Evolutionary conservation across 2,888 invertebrate genomes (phyloP), one percentile per base, ranked within the genome.

Genomic region (Tinea pellionella): DNA sequence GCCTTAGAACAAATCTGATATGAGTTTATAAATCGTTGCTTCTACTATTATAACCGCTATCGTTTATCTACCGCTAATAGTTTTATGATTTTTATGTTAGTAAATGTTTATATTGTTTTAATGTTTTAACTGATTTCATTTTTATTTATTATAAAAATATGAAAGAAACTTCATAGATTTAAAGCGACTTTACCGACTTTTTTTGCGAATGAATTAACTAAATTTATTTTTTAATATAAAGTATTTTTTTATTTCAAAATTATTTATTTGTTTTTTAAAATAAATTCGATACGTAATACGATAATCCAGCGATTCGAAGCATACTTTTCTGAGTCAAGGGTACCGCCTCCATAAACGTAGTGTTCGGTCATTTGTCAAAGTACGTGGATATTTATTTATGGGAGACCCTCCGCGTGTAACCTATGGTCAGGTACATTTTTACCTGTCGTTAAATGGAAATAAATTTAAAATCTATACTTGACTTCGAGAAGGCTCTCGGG

Each of bases 321-420:
- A 24, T 24, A 24, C 24, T 24, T 47, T 4, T 47, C 15, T 37
- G 47, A 2, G 15, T 47, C 47, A 53, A 32, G 57, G 15, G 29
- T 29, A 32, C 57, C 57, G 57, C 57, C 32, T 57, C 57, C 72
- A 78, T 80, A 80, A 79, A 80, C 68, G 72, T 68, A 74, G 76
- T 80, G 83, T 80, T 77, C 74, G 68, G 78, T 84, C 85, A 87
- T 87, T 87, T 86, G 86, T 86, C 85, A 84, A 77, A 72, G 71
- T 66, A 71, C 68, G 74, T 78, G 74, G 79, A 80, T 83, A 81
- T 79, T 85, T 82, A 86, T 85, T 84, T 87, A 86, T 85, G 75
- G 69, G 72, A 65, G 85, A 83, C 86, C 85, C 80, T 75, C 81
- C 78, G 66, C 82, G 77, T 65, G 69, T 74, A 74, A 76, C 69